These are phyloP conservation scores for Pocillopora grandis DNA, from an alignment of 92 coral and sea anemone genomes.

Conservation along the genomic window DNA sequence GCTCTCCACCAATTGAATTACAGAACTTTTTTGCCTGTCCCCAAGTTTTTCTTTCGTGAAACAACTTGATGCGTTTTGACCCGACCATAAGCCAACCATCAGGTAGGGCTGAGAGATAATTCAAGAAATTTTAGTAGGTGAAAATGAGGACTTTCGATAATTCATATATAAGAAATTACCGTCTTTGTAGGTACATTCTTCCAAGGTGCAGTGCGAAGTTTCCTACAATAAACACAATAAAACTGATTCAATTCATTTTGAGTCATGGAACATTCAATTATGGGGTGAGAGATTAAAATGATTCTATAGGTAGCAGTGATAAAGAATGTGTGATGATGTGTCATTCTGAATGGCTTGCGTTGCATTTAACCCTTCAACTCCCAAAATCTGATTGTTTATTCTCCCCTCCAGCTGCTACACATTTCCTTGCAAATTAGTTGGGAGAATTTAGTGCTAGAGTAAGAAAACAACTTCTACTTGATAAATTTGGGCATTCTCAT, in stretches of 20 bases:
- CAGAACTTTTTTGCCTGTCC: slow-evolving; percentile 28
- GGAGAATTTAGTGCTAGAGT: no score
- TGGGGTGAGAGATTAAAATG: background rate
- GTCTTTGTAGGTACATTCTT: slow-evolving; percentile 9
- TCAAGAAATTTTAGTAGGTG: background rate
- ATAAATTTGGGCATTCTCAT: no score
- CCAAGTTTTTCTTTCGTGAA: slow-evolving; percentile 31
- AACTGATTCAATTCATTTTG: background rate
- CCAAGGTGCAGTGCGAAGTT: background rate
- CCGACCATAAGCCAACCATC: slow-evolving; percentile 38
- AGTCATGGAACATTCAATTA: background rate
- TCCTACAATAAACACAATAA: background rate
- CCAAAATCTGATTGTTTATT: no score
- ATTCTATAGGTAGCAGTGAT: background rate
- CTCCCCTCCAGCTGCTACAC: no score
- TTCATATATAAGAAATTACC: background rate
- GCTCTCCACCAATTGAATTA: slow-evolving; percentile 41
- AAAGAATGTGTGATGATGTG: background rate
- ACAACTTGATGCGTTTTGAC: slow-evolving; percentile 13
- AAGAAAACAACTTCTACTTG: no score
- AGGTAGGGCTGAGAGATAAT: slow-evolving; percentile 7
- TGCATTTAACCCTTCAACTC: no score
- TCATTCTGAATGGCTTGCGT: no score
- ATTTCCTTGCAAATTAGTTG: no score
- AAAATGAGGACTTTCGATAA: background rate